Base-by-base conservation (phyloP, 2,888 invertebrate genomes). In the Matsumyia berberina region DNA sequence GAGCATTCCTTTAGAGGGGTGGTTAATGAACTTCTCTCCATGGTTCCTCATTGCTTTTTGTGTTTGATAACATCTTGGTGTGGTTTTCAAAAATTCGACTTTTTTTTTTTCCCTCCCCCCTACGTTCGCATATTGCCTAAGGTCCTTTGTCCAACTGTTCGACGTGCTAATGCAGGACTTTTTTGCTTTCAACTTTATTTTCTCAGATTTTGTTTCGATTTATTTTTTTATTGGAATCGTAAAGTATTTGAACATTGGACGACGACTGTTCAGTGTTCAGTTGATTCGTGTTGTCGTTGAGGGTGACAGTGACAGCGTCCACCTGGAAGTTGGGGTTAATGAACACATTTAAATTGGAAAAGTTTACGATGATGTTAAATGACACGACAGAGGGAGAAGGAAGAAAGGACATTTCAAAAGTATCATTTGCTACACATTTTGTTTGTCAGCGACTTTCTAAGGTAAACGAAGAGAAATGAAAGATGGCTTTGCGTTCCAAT, bases 301-400 rank as follows among this genome's bases (percentile, higher is more conserved):
- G 42, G 42, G 15, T 60, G 31, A 31, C 33, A 44, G 42, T 35
- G 29, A 33, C 53, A 35, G 57, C 33, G 44, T 31, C 55, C 76
- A 49, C 31, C 51, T 66, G 42, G 44, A 42, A 24, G 31, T 57
- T 64, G 44, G 51, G 60, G 82, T 82, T 83, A 78, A 78, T 83
- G 67, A 83, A 78, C 78, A 67, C 82, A 78, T 78, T 83, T 83
- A 83, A 78, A 83, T 83, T 78, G 82, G 78, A 83, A 83, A 83
- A 83, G 82, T 83, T 83, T 78, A 73, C 24, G 24, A 83, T 72
- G 62, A 62, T 37, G 49, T 31, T 46, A 33, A 74, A 55, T 46
- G 35, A 58, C 51, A 31, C n/a, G 17, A 39, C 57, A 53, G 62
- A 37, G 58, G 19, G 9, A 42, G 35, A n/a, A 39, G 12, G 39